phyloP scores from a whole-genome alignment of 1,140 invertebrate species.

The Helicorthomorpha holstii region DNA sequence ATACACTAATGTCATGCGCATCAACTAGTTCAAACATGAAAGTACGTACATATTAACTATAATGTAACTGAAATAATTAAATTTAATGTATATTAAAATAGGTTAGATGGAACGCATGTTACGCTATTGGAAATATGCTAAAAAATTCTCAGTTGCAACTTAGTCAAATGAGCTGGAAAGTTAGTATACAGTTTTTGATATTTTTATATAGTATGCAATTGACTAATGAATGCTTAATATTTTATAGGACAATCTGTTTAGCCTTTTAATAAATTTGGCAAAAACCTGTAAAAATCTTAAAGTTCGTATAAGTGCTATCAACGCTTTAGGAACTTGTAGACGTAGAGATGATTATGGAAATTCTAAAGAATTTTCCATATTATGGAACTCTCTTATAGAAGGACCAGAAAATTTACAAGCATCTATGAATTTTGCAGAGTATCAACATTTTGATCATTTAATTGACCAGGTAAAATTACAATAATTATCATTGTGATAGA shows the following conservation, averaged over 20 bases:
- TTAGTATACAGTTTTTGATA: no score
- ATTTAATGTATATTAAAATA: conserved; percentile 20
- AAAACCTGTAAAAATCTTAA: conserved; percentile 42
- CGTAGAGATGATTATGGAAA: conserved; percentile 37
- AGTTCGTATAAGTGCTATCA: conserved; percentile 63
- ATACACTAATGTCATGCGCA: conserved; percentile 45
- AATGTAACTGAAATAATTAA: no score
- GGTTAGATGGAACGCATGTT: conserved; percentile 78
- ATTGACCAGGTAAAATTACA: conserved; percentile 37
- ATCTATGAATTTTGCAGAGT: conserved; percentile 52
- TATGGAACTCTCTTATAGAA: conserved; percentile 49
- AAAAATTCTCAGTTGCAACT: no score
- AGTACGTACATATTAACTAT: no score
- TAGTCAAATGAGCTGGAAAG: no score
- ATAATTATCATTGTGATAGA: no score
- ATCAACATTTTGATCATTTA: conserved; percentile 56
- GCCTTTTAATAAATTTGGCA: conserved; percentile 31
- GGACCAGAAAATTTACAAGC: conserved; percentile 49
- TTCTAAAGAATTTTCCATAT: conserved; percentile 28
- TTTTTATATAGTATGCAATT: no score
- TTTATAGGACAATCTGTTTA: conserved; percentile 34
- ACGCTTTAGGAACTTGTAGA: conserved; percentile 44
- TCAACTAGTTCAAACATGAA: conserved; percentile 55
- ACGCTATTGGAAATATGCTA: conserved; percentile 59
- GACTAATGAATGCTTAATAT: no score